Conservation (phyloP, 1,140 invertebrate species). For the Dufourea novaeangliae region DNA sequence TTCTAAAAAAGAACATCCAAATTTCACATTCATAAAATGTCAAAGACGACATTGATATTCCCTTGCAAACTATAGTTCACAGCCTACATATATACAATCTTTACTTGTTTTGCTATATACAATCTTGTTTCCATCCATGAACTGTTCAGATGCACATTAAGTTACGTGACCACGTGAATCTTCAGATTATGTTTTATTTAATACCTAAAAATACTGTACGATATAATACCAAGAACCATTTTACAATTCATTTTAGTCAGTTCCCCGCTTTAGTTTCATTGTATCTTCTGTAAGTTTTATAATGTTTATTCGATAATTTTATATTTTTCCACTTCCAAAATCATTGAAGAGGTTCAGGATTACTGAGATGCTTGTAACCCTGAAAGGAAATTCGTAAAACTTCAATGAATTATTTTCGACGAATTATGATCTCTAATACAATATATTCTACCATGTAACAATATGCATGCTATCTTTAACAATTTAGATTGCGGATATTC, state of each 20-base stretch:
- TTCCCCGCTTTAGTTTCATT: slow-evolving; percentile 22
- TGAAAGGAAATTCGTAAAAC: slow-evolving; percentile 55
- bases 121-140: slow-evolving; percentile 36
- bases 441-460: not conserved
- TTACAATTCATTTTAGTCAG: slow-evolving; percentile 25
- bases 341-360: slow-evolving; percentile 70
- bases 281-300: slow-evolving; percentile 22
- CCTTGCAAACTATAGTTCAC: slow-evolving; percentile 54
- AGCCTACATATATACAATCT: slow-evolving; percentile 62
- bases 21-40: slow-evolving; percentile 24
- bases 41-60: slow-evolving; percentile 29
- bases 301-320: slow-evolving; percentile 25
- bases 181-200: slow-evolving; percentile 43
- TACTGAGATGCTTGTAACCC: slow-evolving; percentile 70
- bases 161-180: slow-evolving; percentile 5
- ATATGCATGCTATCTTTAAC: not conserved
- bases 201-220: slow-evolving; percentile 44
- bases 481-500: too few species aligned
- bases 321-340: slow-evolving; percentile 38
- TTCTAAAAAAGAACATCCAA: slow-evolving; percentile 39
- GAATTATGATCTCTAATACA: not conserved
- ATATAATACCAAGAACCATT: slow-evolving; percentile 32
- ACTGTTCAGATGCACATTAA: slow-evolving; percentile 13
- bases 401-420: slow-evolving; percentile 8
- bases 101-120: slow-evolving; percentile 52